Evolutionary conservation across 2,888 invertebrate genomes (phyloP), one percentile per base, ranked within the genome.

Genomic region (Rhogogaster chlorosoma): DNA sequence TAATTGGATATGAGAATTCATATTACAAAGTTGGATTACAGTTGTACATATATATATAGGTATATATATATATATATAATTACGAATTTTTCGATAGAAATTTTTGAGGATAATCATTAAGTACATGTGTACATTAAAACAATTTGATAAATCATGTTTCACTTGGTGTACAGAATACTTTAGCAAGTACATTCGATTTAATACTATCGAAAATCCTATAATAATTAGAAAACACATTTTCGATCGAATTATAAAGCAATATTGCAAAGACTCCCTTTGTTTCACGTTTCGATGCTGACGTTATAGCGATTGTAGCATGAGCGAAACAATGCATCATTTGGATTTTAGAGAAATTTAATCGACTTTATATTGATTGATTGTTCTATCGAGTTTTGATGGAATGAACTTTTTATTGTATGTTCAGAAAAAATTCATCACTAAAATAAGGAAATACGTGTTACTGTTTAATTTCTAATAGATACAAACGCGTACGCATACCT

Each of bases 11-110:
- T 89, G 89, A 90, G 89, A 89, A 92, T 90, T 91, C 91, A 87
- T 91, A 89, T 93, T 92, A 93, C 92, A 93, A 92, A 91, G 89
- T 89, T 89, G 89, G 88, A 90, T 90, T 91, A 91, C 88, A 89
- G 86, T 86, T 88, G 88, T 87, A 86, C 89, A 89, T 89, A 89
- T 88, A 89, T 88, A 88, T 86, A 86, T 90, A 89, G 88, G 88
- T 86, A 86, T 89, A 89, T 89, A 89, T 87, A 86, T 89, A 89
- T 89, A 89, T 88, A 89, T 89, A 89, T 88, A 89, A 87, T 89
- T 90, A 90, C 89, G 88, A 89, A 89, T 90, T 88, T 73, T 87
- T 88, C 86, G 89, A 91, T 91, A 90, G 91, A 91, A 91, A 91
- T 90, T 87, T 89, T n/a, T 77, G 49, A 77, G 61, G 42, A 80